phyloP scores from a whole-genome alignment of 2,888 invertebrate genomes.

The Nemapogon koenigi region DNA sequence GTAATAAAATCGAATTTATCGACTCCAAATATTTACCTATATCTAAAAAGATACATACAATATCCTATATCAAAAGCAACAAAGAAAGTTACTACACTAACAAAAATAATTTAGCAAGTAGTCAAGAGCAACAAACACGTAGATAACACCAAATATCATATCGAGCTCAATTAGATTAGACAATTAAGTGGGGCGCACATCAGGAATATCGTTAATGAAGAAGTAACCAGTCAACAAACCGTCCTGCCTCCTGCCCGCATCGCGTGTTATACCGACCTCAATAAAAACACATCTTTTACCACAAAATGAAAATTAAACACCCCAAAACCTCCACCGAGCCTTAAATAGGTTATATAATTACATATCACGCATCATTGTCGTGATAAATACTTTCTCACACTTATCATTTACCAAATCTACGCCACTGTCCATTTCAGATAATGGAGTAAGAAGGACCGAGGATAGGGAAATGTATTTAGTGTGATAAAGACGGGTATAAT shows the following conservation, averaged over 20 bases:
- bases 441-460: slow-evolving; percentile 45
- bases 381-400: slow-evolving; percentile 66
- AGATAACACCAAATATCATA: slow-evolving; percentile 5
- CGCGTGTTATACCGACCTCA: slow-evolving; percentile 38
- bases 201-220: slow-evolving; percentile 22
- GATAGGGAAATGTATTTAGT: slow-evolving; percentile 21
- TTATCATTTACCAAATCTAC: slow-evolving; percentile 66
- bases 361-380: slow-evolving; percentile 62
- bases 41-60: no score
- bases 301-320: slow-evolving; percentile 19
- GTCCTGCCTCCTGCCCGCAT: slow-evolving; percentile 32
- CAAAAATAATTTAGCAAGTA: no score
- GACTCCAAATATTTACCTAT: no score
- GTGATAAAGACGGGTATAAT: slow-evolving; percentile 42
- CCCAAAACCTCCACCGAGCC: slow-evolving; percentile 37
- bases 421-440: slow-evolving; percentile 65
- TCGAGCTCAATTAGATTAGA: slow-evolving; percentile 22
- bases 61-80: no score
- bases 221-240: no score
- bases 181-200: slow-evolving; percentile 29
- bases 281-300: slow-evolving; percentile 48
- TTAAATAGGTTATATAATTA: slow-evolving; percentile 60
- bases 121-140: neutral
- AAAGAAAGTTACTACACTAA: no score
- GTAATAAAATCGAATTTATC: no score